Conservation (phyloP, 2,888 invertebrate species). For the Flexamia atlantica region DNA sequence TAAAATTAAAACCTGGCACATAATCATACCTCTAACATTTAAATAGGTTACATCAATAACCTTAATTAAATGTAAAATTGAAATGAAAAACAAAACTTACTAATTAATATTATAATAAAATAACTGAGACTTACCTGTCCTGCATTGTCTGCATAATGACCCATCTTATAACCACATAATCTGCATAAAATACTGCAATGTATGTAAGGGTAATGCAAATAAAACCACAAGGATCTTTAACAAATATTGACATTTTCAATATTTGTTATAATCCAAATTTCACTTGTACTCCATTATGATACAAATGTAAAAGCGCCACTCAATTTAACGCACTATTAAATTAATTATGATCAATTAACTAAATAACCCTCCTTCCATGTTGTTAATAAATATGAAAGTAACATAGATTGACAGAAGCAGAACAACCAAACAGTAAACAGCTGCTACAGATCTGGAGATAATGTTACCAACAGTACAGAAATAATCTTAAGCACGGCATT, state of each 20-base stretch:
- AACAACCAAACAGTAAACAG: conserved; percentile 35
- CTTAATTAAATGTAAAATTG: too few relatives aligned
- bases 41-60: too few relatives aligned
- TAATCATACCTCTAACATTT: too few relatives aligned
- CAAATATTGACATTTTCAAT: conserved; percentile 79
- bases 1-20: too few relatives aligned
- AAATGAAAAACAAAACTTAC: not conserved
- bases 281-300: conserved; percentile 10
- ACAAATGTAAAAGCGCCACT: not conserved
- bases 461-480: too few relatives aligned
- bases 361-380: not conserved
- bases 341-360: not conserved
- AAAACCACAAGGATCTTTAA: conserved; percentile 91
- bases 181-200: conserved; percentile 88
- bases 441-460: too few relatives aligned
- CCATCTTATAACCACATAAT: conserved; percentile 92
- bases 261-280: not conserved
- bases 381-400: not conserved
- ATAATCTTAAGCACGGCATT: too few relatives aligned
- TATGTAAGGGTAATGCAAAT: conserved; percentile 90
- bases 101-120: conserved; percentile 15
- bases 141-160: conserved; percentile 89
- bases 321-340: not conserved
- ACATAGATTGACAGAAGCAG: conserved; percentile 31
- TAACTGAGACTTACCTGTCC: conserved; percentile 80